Base-by-base conservation (phyloP, 2,113 vertebrate species). In the Cephalopholis sonnerati region DNA sequence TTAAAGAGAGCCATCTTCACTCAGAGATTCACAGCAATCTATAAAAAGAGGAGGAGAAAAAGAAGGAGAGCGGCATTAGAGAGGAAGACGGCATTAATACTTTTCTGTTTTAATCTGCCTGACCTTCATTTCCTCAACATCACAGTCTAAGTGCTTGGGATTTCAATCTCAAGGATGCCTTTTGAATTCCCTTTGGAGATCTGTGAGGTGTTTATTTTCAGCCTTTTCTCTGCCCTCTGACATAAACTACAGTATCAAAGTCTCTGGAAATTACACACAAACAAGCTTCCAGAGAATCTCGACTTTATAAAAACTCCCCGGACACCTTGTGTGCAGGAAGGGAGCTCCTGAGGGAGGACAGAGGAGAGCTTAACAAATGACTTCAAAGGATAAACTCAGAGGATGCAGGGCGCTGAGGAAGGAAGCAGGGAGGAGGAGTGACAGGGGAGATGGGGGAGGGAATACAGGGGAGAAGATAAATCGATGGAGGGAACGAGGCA, bases 1-100 rank as follows among this genome's bases (percentile, higher is more conserved):
- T 94, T 93, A 90, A 96, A 96, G 85, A 90, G 85, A 0, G 94
- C 91, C 93, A 95, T 96, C 85, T 93, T 93, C 76, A 64, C 83
- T 89, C 81, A 71, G 68, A 67, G 12, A 46, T 64, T 91, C 74
- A 87, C 62, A 77, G 87, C 63, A 78, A 89, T 82, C 95, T 96
- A 92, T 12, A 44, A 57, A 78, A 73, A n/a, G 44, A 78, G 15
- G 27, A 29, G 61, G 36, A 88, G 20, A 85, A 55, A 74, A 71
- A 80, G 2, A 74, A 2, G 6, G 1, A 44, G 9, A 44, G 41
- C 41, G 8, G 11, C 41, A 74, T 89, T 74, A 82, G n/a, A 77
- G 9, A 6, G 54, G 57, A 41, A 59, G 46, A 15, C 58, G 68
- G 32, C 24, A 3, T 74, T 55, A 7, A 13, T 22, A 69, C 3